Evolutionary conservation across 2,888 invertebrate genomes (phyloP).

Genomic region (Heliconius charithonia): DNA sequence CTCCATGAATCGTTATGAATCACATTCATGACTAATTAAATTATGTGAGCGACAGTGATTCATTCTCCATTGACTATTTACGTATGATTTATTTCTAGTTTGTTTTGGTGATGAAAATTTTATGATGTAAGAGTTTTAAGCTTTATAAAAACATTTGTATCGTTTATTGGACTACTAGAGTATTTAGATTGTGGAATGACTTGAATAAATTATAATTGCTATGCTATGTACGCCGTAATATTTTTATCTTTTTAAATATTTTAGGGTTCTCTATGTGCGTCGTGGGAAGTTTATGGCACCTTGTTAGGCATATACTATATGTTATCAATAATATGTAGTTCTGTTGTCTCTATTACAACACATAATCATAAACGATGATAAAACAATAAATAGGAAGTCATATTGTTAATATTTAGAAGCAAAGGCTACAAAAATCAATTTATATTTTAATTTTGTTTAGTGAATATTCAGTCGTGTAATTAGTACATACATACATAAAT

Average conservation of each 20-base stretch:
- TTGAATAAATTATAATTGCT: slow-evolving; percentile 1
- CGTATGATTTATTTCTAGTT: slow-evolving; percentile 8
- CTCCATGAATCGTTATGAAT: slow-evolving; percentile 39
- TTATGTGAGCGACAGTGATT: slow-evolving; percentile 38
- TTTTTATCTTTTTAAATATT: background rate
- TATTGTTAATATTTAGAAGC: background rate
- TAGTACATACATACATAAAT: background rate
- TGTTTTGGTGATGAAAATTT: background rate
- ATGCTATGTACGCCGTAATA: background rate
- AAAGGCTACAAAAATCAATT: background rate
- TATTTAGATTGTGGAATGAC: background rate
- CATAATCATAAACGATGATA: background rate
- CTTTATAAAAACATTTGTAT: background rate
- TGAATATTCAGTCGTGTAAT: too few species aligned
- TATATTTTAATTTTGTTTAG: background rate
- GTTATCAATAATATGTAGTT: background rate
- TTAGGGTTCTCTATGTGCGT: background rate
- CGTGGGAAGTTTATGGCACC: background rate
- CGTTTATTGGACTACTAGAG: slow-evolving; percentile 1
- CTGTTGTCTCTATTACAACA: background rate
- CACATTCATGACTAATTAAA: slow-evolving; percentile 42
- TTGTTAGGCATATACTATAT: too few species aligned
- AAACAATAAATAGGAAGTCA: background rate
- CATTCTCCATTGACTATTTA: slow-evolving; percentile 39
- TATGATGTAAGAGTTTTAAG: background rate